Base-by-base conservation (phyloP, 1,140 invertebrate genomes). In the Mycetomoellerius zeteki region DNA sequence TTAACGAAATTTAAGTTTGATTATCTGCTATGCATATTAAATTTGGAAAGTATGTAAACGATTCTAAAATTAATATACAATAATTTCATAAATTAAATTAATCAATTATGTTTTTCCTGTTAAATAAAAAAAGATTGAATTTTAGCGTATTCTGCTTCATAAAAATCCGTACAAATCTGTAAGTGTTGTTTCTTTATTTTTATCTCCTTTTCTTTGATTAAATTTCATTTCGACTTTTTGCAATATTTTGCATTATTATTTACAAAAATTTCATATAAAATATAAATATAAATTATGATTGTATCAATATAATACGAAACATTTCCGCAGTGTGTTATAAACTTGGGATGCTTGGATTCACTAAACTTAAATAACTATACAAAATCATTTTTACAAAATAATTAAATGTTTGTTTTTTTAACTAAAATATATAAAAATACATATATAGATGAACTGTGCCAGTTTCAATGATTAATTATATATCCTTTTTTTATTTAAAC, bases 41-140 rank as follows among this genome's bases (percentile, higher is more conserved):
- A 69, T 85, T 50, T 8, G 8, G 69, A 58, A 76, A 27, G 37
- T 60, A 43, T 21, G 2, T 54, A 73, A 33, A 65, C 8, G 24
- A 65, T 65, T 54, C 12, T 43, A 37, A 76, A 58, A 58, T 37
- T 24, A 4, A 12, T 16, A 43, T 16, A 56, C 10, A 56, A 50
- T n/a, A 21, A 33, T 47, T 7, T 43, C 8, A 5, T 19, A 30
- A 62, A 19, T 56, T 56, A 16, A 30, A 19, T 62, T 62, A 19
- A 30, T 62, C 21, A 24, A 24, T 58, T 62, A 62, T 62, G 14
- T 50, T 50, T 62, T 62, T 19, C 6, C 4, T 62, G 14, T 27
- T 62, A 27, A n/a, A 16, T 6, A 30, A 62, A 62, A 62, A 30
- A 62, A 56, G 2, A 27, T 2, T 62, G 6, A 62, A 6, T 30